Percentiles rank a stretch among this genome's conserved stretches.
Evolutionary conservation across 2,113 vertebrate genomes (phyloP).

Genomic region (Lepidothrix coronata): DNA sequence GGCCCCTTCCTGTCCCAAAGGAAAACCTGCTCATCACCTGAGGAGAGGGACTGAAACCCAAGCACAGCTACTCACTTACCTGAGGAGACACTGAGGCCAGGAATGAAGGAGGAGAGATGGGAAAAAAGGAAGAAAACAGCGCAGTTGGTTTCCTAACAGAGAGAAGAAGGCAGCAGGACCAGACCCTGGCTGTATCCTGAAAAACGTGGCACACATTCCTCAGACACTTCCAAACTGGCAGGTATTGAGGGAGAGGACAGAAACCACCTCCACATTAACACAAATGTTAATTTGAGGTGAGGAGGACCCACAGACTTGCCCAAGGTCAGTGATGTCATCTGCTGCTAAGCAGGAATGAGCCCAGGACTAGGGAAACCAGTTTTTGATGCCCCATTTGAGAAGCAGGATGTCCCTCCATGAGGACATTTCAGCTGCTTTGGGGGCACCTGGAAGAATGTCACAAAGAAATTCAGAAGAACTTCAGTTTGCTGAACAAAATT

Average conservation of each 20-base stretch:
- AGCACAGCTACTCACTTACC: background rate
- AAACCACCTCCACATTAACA: background rate
- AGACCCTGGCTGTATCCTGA: background rate
- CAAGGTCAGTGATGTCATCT: constrained; percentile 35
- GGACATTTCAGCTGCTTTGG: background rate
- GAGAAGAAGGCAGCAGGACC: background rate
- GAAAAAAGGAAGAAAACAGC: background rate
- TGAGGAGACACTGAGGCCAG: background rate
- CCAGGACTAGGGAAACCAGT: constrained; percentile 44
- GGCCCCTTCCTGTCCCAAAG: background rate
- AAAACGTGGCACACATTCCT: background rate
- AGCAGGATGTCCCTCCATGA: background rate
- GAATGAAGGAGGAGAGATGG: background rate
- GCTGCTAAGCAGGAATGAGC: constrained; percentile 21
- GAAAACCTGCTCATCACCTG: background rate
- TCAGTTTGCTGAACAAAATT: background rate
- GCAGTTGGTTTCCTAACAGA: background rate
- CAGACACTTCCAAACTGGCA: background rate
- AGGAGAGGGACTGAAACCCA: background rate
- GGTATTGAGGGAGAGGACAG: background rate
- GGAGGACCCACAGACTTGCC: constrained; percentile 27
- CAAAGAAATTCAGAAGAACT: background rate
- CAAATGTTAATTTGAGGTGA: constrained; percentile 25
- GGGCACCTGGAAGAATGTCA: background rate
- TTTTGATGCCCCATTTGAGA: background rate